Base-by-base conservation (phyloP, 2,888 invertebrate genomes). In the Mactromeris polynyma region DNA sequence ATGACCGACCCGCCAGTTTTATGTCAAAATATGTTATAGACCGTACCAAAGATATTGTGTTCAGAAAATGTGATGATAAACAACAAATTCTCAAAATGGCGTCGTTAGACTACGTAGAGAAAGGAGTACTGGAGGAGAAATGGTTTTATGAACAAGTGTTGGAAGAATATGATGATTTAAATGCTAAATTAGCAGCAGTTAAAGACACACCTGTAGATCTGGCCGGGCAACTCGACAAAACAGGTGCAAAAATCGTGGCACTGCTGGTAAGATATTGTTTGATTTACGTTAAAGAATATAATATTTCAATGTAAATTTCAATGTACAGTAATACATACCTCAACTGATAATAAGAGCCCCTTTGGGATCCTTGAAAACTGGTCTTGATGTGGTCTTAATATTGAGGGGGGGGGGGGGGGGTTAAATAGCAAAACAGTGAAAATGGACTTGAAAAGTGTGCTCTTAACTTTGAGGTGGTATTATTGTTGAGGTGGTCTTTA, bases 1-100 rank as follows among this genome's bases (percentile, higher is more conserved):
- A 90, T 51, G 93, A 94, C 86, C 85, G 94, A 77, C 91, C 93
- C 4, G 80, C 87, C 1, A 93, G 93, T 80, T 94, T 94, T 69
- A 91, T 94, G 85, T 93, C 93, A 31, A 90, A 86, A 58, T 82
- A 93, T 73, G 90, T 94, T 6, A 89, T 91, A 38, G 85, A 91
- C 31, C 84, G 89, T 1, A 93, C 93, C 11, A 90, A 91, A 85
- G 93, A 93, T 79, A 91, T 94, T 19, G 82, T 94, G 77, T 90
- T 94, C 73, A 89, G 93, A 38, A 89, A 89, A 36, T 92, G 85
- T 89, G 93, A 93, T 80, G 90, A 90, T 6, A 89, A 90, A 78
- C 92, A 93, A 85, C 90, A 86, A 46, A 81, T 81, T 26, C 51
- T 93, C 4, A 94, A 93, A 90, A 78, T 89, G 31, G 85, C 86